phyloP scores from a whole-genome alignment of 1,140 invertebrate genomes.

The Mercenaria mercenaria region DNA sequence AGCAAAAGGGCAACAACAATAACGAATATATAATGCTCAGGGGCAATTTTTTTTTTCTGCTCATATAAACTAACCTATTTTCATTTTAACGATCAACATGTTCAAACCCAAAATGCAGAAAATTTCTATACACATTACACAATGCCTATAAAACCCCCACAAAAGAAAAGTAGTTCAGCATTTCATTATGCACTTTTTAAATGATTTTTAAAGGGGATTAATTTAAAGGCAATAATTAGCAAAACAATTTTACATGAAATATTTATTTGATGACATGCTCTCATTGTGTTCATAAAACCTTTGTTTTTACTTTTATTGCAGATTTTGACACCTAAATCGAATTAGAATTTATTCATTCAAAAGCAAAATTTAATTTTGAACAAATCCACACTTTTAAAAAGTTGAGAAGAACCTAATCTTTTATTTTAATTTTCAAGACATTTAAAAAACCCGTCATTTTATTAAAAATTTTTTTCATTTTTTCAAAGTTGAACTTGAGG shows the following conservation, averaged over 20 bases:
- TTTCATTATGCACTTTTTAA: neutral
- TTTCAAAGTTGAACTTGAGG: too few species aligned
- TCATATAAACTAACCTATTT: too few species aligned
- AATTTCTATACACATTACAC: too few species aligned
- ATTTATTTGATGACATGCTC: neutral
- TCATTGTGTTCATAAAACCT: neutral
- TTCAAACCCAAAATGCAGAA: too few species aligned
- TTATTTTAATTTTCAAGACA: neutral
- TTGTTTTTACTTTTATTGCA: conserved; percentile 1
- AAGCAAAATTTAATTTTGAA: neutral
- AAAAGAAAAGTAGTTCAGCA: neutral
- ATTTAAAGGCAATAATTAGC: neutral
- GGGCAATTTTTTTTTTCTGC: too few species aligned
- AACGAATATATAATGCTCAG: too few species aligned
- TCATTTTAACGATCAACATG: too few species aligned
- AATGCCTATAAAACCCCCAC: neutral
- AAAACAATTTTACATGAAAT: neutral
- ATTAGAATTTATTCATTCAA: neutral
- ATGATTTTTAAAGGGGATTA: neutral
- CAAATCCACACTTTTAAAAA: neutral
- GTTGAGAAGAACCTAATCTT: neutral
- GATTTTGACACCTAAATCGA: neutral
- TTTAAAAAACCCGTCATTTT: neutral
- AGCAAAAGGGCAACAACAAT: too few species aligned
- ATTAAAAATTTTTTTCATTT: too few species aligned